These are phyloP conservation scores for Bombylius major DNA, from an alignment of 2,888 invertebrate genomes.

Conservation along the genomic window DNA sequence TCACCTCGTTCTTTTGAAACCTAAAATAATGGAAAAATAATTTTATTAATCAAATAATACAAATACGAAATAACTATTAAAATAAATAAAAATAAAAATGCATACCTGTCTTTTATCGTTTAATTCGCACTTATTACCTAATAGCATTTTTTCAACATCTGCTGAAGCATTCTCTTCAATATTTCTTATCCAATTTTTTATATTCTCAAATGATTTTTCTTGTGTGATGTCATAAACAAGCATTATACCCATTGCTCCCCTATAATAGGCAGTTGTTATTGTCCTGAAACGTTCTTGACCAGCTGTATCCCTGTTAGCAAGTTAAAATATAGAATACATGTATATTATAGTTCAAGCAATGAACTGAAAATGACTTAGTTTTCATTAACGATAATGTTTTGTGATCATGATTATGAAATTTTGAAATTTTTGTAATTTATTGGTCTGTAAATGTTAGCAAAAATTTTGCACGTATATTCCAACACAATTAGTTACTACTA, in stretches of 20 bases:
- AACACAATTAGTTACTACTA: too few relatives aligned
- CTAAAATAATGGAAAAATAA: slow-evolving; percentile 29
- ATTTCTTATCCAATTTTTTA: slow-evolving; percentile 98
- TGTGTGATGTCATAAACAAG: slow-evolving; percentile 98
- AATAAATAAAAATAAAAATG: neutral
- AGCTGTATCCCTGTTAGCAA: slow-evolving; percentile 78
- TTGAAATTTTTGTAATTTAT: too few relatives aligned
- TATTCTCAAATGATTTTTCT: slow-evolving; percentile 98
- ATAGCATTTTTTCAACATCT: slow-evolving; percentile 97
- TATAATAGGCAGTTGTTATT: slow-evolving; percentile 98
- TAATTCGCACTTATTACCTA: slow-evolving; percentile 98
- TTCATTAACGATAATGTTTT: too few relatives aligned
- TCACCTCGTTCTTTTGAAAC: slow-evolving; percentile 94
- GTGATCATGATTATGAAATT: too few relatives aligned
- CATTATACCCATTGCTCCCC: slow-evolving; percentile 99
- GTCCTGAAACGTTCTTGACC: slow-evolving; percentile 98
- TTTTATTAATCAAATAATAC: neutral
- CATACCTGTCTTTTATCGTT: slow-evolving; percentile 80
- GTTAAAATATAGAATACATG: too few relatives aligned
- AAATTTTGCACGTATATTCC: too few relatives aligned
- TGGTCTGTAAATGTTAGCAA: too few relatives aligned
- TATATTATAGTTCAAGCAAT: neutral
- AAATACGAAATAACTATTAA: too few relatives aligned
- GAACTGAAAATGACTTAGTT: too few relatives aligned
- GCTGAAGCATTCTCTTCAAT: slow-evolving; percentile 98